phyloP scores from a whole-genome alignment of 1,140 invertebrate genomes.

The Luehdorfia chinensis region DNA sequence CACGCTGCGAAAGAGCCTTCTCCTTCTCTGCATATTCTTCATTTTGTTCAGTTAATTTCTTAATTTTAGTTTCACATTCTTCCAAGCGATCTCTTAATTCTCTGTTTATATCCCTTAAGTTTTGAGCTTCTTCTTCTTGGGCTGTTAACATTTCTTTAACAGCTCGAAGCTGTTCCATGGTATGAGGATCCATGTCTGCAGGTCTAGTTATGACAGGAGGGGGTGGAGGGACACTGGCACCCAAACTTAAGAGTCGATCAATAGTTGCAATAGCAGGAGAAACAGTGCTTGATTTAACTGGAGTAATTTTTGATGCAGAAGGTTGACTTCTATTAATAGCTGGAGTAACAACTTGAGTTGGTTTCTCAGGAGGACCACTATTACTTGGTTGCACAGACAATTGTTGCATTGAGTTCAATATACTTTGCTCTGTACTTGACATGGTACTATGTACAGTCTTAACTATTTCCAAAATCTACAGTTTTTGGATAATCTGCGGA shows the following conservation, averaged over 20 bases:
- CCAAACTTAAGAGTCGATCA: slow-evolving; percentile 59
- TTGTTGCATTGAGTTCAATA: slow-evolving; percentile 72
- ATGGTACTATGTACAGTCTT: slow-evolving; percentile 60
- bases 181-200: slow-evolving; percentile 70
- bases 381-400: slow-evolving; percentile 66
- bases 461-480: slow-evolving; percentile 41
- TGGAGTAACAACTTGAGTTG: slow-evolving; percentile 69
- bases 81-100: slow-evolving; percentile 60
- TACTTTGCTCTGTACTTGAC: slow-evolving; percentile 73
- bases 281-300: slow-evolving; percentile 53
- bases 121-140: slow-evolving; percentile 69
- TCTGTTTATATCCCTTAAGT: slow-evolving; percentile 55
- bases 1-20: slow-evolving; percentile 58
- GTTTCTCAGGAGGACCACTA: slow-evolving; percentile 68
- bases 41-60: slow-evolving; percentile 66
- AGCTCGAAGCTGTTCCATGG: slow-evolving; percentile 61
- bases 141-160: slow-evolving; percentile 67
- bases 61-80: slow-evolving; percentile 67
- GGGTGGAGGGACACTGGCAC: slow-evolving; percentile 54
- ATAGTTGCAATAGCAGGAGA: slow-evolving; percentile 70
- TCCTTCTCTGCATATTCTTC: slow-evolving; percentile 71
- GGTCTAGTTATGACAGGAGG: slow-evolving; percentile 57
- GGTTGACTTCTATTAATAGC: slow-evolving; percentile 62
- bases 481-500: slow-evolving; percentile 29
- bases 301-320: slow-evolving; percentile 46